Percentiles rank a stretch among this genome's conserved stretches.
Evolutionary conservation across 2,113 vertebrate genomes (phyloP).

Genomic region (Apteryx mantelli): DNA sequence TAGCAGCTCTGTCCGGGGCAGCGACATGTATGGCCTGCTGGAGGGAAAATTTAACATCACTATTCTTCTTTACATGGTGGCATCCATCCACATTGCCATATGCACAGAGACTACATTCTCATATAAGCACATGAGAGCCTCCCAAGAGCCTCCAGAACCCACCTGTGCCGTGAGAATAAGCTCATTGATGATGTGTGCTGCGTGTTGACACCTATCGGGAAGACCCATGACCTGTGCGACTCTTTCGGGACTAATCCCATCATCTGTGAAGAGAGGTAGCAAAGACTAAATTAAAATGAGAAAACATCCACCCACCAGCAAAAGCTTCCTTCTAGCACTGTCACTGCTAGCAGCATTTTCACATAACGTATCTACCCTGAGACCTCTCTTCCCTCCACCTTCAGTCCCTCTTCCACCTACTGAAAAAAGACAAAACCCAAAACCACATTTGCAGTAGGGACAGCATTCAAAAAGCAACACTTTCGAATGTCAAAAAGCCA

Average conservation of each 20-base stretch:
- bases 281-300: constrained; percentile 5
- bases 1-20: not conserved
- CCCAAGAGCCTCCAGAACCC: not conserved
- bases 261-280: constrained; percentile 82
- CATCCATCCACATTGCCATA: not conserved
- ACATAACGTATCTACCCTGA: not conserved
- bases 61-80: not conserved
- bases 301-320: not conserved
- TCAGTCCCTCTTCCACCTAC: constrained; percentile 17
- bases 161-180: constrained; percentile 98
- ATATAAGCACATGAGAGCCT: not conserved
- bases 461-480: not conserved
- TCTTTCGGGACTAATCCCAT: constrained; percentile 92
- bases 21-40: not conserved
- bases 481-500: constrained; percentile 25
- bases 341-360: not conserved
- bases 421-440: not conserved
- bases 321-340: not conserved
- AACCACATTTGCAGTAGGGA: not conserved
- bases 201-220: constrained; percentile 94
- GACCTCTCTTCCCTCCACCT: constrained; percentile 44
- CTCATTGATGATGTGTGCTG: constrained; percentile 94
- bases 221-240: constrained; percentile 97
- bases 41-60: not conserved
- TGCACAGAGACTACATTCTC: not conserved